Percentiles rank a stretch among this genome's conserved stretches.
Evolutionary conservation across 2,888 invertebrate genomes (phyloP).

Genomic region (Nomada fucata): DNA sequence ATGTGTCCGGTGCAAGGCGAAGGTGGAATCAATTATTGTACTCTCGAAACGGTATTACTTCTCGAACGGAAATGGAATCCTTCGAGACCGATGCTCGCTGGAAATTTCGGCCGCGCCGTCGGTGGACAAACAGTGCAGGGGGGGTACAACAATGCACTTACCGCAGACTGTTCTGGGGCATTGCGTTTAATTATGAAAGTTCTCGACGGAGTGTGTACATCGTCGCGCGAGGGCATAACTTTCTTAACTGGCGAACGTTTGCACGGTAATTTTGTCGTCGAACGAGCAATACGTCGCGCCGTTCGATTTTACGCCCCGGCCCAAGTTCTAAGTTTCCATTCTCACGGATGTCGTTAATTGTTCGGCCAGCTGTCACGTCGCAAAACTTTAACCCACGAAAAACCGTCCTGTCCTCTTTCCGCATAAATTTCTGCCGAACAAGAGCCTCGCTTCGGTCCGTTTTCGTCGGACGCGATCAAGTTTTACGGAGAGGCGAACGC

Average conservation of each 20-base stretch:
- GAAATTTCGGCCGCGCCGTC: conserved; percentile 24
- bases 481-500: not conserved
- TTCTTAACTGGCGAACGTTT: conserved; percentile 26
- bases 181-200: conserved; percentile 60
- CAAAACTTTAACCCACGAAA: not conserved
- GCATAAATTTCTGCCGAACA: not conserved
- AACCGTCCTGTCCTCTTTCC: not conserved
- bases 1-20: too few species aligned
- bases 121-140: conserved; percentile 22
- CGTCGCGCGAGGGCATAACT: conserved; percentile 28
- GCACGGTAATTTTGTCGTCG: conserved; percentile 10
- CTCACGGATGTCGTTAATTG: not conserved
- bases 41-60: not conserved
- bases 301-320: not conserved
- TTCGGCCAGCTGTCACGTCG: too few species aligned
- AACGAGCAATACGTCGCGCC: not conserved
- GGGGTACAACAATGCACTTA: conserved; percentile 41
- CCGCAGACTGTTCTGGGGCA: conserved; percentile 15
- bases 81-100: conserved; percentile 10
- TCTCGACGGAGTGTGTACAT: conserved; percentile 21
- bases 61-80: not conserved
- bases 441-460: not conserved
- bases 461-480: not conserved
- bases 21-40: not conserved
- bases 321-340: not conserved